Percentiles rank a stretch among this genome's conserved stretches.
Conservation (phyloP, 2,797 vertebrate species). For the Phoeniculus purpureus region DNA sequence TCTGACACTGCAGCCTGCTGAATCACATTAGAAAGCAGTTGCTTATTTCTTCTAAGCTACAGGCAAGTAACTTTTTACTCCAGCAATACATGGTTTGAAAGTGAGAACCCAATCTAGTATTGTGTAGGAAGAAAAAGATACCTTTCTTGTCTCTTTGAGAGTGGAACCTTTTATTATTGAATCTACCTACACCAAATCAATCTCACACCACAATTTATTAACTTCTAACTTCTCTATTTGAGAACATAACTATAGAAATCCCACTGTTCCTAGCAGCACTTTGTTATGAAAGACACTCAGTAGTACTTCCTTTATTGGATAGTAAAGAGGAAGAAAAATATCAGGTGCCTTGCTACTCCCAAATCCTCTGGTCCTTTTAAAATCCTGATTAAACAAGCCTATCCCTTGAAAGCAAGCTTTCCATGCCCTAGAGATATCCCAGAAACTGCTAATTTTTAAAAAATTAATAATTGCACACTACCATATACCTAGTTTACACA, state of each 20-base stretch:
- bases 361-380: background rate
- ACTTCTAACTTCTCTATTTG: background rate
- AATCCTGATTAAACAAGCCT: background rate
- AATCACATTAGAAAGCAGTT: background rate
- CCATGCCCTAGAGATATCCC: background rate
- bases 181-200: background rate
- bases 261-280: background rate
- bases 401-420: background rate
- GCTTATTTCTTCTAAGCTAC: background rate
- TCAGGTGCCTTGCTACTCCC: rapidly evolving
- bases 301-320: background rate
- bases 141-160: background rate
- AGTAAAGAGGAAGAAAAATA: background rate
- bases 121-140: background rate
- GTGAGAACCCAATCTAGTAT: background rate
- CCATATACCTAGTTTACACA: background rate
- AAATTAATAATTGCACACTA: background rate
- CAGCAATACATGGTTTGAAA: background rate
- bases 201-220: background rate
- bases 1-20: rapidly evolving
- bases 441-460: background rate
- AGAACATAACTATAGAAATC: background rate
- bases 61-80: background rate
- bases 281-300: background rate
- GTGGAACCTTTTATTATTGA: background rate